These are phyloP conservation scores for Bombus picipes DNA, from an alignment of 1,140 invertebrate genomes.

Conservation along the genomic window DNA sequence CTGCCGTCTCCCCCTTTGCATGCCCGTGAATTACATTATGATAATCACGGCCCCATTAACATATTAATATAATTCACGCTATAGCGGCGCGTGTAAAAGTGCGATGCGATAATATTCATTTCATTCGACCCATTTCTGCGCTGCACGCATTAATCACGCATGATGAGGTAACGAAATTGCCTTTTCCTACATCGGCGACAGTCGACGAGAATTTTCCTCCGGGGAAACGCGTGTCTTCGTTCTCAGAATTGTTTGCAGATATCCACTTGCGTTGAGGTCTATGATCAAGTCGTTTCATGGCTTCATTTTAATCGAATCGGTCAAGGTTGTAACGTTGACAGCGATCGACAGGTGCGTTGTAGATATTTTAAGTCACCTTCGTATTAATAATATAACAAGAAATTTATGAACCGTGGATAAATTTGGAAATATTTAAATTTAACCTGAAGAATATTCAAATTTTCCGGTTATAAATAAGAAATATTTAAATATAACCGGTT, in stretches of 20 bases:
- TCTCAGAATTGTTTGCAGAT: neutral
- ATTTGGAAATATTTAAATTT: too few relatives aligned
- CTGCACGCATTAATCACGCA: conserved; percentile 42
- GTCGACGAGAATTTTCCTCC: conserved; percentile 14
- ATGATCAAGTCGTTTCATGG: neutral
- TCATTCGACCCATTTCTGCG: conserved; percentile 42
- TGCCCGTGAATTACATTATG: conserved; percentile 46
- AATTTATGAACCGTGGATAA: too few relatives aligned
- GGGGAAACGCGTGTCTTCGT: neutral
- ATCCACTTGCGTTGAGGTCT: neutral
- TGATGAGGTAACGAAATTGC: conserved; percentile 39
- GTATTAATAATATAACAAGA: too few relatives aligned
- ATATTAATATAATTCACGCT: conserved; percentile 45
- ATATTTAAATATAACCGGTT: too few relatives aligned
- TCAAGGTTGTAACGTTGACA: too few relatives aligned
- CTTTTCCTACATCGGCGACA: neutral
- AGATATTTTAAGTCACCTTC: too few relatives aligned
- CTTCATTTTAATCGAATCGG: neutral
- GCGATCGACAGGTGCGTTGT: too few relatives aligned
- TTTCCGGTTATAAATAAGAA: too few relatives aligned
- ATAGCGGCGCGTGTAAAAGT: conserved; percentile 41
- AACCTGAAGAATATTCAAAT: too few relatives aligned
- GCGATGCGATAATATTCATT: conserved; percentile 53
- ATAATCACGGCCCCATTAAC: conserved; percentile 49
- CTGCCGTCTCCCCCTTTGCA: neutral